phyloP scores from a whole-genome alignment of 2,797 vertebrate genomes.

The Lerista edwardsae region DNA sequence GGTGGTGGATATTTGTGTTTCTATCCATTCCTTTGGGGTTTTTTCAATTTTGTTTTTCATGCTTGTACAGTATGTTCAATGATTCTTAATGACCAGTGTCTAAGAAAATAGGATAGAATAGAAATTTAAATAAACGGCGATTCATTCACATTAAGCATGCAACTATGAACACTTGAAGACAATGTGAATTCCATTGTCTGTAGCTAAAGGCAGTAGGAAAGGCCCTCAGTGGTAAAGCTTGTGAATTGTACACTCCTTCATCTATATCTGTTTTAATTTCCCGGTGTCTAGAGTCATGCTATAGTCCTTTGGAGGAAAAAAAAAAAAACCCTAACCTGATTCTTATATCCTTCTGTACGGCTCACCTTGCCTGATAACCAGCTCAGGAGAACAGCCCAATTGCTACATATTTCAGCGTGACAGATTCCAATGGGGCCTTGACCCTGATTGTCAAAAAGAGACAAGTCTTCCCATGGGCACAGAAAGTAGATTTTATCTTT shows the following conservation, averaged over 20 bases:
- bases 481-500: constrained; percentile 42
- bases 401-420: constrained; percentile 46
- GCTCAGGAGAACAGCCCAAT: constrained; percentile 30
- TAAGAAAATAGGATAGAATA: background rate
- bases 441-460: constrained; percentile 54
- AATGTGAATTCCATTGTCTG: background rate
- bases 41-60: background rate
- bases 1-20: background rate
- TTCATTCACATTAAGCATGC: background rate
- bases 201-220: background rate
- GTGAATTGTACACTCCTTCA: background rate
- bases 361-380: constrained; percentile 28
- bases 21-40: background rate
- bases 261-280: constrained; percentile 20
- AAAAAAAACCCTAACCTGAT: background rate
- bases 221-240: background rate
- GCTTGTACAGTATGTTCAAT: background rate
- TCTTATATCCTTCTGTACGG: constrained; percentile 22
- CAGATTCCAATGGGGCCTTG: constrained; percentile 47
- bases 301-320: background rate
- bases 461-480: constrained; percentile 55
- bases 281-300: background rate
- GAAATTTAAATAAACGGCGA: background rate
- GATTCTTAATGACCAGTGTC: background rate
- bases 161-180: too few species aligned